phyloP scores from a whole-genome alignment of 1,140 invertebrate genomes.

The Drosophila micromelanica region DNA sequence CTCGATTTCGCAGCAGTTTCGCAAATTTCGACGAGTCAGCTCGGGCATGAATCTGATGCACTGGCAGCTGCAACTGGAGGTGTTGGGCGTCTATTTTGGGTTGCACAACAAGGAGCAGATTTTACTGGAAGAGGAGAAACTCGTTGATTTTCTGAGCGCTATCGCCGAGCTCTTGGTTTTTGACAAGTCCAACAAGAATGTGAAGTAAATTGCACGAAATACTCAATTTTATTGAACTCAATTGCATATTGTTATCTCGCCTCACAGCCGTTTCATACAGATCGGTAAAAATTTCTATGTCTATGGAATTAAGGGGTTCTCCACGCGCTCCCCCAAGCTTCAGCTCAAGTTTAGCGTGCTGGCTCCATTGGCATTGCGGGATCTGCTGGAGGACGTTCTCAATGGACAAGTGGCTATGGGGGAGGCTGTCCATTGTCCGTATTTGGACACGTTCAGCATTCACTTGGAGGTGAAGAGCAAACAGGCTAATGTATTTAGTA shows the following conservation, averaged over 20 bases:
- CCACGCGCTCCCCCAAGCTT: not conserved
- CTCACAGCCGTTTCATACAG: constrained; percentile 8
- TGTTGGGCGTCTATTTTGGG: constrained; percentile 7
- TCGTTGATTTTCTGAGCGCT: constrained; percentile 16
- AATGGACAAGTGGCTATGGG: constrained; percentile 8
- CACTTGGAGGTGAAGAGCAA: constrained; percentile 14
- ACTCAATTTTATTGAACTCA: not conserved
- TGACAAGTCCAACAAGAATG: not conserved
- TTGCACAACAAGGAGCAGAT: not conserved
- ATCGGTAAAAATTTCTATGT: constrained; percentile 17
- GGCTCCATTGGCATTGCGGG: not conserved
- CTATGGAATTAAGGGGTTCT: not conserved
- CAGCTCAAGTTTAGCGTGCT: constrained; percentile 14
- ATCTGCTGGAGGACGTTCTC: constrained; percentile 15
- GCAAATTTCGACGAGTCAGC: not conserved
- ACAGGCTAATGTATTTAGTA: no score
- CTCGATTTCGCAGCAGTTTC: constrained; percentile 25
- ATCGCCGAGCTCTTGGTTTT: constrained; percentile 33
- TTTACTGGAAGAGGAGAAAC: not conserved
- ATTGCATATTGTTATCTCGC: not conserved
- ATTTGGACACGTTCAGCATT: not conserved
- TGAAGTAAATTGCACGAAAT: not conserved
- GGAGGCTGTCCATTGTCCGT: not conserved
- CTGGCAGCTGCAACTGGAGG: constrained; percentile 37
- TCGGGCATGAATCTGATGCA: constrained; percentile 10